Evolutionary conservation across 2,888 invertebrate species (phyloP).

Genomic region (Chrysopilus asiliformis): DNA sequence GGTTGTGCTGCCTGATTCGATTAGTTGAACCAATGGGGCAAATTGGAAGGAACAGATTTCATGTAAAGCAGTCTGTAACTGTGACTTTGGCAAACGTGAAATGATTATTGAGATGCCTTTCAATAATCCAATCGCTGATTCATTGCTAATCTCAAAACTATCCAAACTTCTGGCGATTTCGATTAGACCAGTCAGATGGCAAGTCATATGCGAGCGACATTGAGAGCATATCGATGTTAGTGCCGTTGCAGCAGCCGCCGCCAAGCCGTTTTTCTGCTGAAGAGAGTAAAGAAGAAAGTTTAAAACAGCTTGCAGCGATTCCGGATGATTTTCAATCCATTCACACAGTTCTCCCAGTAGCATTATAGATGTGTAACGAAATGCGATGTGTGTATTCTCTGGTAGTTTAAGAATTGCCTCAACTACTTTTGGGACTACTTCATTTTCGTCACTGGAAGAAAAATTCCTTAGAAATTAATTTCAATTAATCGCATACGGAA

Average conservation of each 20-base stretch:
- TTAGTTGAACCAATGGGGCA: constrained; percentile 47
- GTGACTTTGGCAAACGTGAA: constrained; percentile 39
- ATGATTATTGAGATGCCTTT: constrained; percentile 49
- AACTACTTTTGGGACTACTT: constrained; percentile 85
- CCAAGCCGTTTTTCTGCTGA: constrained; percentile 52
- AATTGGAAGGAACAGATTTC: constrained; percentile 68
- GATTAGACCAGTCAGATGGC: constrained; percentile 58
- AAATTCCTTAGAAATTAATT: constrained; percentile 6
- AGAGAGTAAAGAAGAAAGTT: constrained; percentile 65
- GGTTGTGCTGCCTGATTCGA: constrained; percentile 38
- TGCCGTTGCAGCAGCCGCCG: constrained; percentile 69
- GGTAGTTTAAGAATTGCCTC: constrained; percentile 81
- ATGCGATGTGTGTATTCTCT: constrained; percentile 69
- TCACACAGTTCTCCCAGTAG: constrained; percentile 85
- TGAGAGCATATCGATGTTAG: constrained; percentile 74
- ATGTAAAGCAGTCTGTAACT: constrained; percentile 54
- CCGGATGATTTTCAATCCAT: constrained; percentile 84
- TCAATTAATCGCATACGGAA: too few species aligned
- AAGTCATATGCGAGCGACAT: constrained; percentile 64
- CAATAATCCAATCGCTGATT: constrained; percentile 59
- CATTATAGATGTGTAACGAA: constrained; percentile 75
- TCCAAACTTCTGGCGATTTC: constrained; percentile 62
- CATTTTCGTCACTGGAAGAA: constrained; percentile 66
- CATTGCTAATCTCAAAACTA: constrained; percentile 56
- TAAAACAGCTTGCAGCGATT: constrained; percentile 65